Conservation (phyloP, 2,113 vertebrate genomes). For the Apeltes quadracus region DNA sequence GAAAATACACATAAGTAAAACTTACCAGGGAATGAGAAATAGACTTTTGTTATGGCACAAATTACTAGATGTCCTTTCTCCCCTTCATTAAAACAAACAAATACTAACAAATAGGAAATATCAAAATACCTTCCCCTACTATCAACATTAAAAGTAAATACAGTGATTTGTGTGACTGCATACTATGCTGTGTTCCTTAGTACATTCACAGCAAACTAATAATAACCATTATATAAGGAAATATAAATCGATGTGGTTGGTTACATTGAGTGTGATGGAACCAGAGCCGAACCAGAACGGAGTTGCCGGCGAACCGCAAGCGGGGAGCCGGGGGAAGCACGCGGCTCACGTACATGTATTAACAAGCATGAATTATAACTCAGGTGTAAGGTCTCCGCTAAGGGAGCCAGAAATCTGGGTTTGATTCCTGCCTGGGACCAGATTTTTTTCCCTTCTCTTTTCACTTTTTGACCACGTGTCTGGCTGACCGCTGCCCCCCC, state of each 20-base stretch:
- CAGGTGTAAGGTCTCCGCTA: too few relatives aligned
- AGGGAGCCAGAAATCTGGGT: too few relatives aligned
- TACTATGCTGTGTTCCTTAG: background rate
- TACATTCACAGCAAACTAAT: background rate
- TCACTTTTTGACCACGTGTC: too few relatives aligned
- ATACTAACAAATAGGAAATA: background rate
- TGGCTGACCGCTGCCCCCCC: too few relatives aligned
- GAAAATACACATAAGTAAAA: background rate
- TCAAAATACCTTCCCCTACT: background rate
- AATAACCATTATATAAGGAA: background rate
- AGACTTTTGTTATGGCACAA: slow-evolving; percentile 12
- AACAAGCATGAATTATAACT: too few relatives aligned
- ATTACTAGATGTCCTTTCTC: background rate
- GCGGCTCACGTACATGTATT: too few relatives aligned
- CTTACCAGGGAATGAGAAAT: background rate
- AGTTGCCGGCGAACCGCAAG: too few relatives aligned
- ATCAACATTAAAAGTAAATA: background rate
- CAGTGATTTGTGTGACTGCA: background rate
- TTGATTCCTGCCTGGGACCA: too few relatives aligned
- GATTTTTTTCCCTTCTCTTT: too few relatives aligned
- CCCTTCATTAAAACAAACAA: background rate
- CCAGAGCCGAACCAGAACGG: too few relatives aligned
- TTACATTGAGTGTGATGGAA: background rate
- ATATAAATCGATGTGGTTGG: background rate
- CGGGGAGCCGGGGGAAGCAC: too few relatives aligned